These are phyloP conservation scores for Tolmerus cingulatus DNA, from an alignment of 2,888 invertebrate species.

Conservation along the genomic window DNA sequence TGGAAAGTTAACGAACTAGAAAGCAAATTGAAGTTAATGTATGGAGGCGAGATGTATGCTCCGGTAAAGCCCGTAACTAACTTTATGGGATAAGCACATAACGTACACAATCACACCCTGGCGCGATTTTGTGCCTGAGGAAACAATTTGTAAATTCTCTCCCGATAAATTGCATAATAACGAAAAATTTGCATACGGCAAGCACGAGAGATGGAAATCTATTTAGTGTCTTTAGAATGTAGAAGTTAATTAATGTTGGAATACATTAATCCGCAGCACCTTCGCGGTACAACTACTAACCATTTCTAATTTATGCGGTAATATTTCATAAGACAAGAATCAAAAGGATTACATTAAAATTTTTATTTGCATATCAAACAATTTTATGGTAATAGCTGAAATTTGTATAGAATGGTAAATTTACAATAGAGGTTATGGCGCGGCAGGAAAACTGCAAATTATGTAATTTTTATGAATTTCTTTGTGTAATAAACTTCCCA, in stretches of 20 bases:
- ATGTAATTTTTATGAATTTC: too few relatives aligned
- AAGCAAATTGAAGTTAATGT: conserved; percentile 33
- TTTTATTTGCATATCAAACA: background rate
- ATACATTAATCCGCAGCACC: background rate
- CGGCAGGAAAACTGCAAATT: too few relatives aligned
- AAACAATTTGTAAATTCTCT: background rate
- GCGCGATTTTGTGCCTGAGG: background rate
- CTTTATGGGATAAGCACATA: background rate
- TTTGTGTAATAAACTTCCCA: too few relatives aligned
- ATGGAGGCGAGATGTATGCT: conserved; percentile 6
- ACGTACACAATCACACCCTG: background rate
- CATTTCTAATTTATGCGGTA: background rate
- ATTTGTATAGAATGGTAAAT: background rate
- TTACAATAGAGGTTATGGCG: too few relatives aligned
- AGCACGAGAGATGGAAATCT: background rate
- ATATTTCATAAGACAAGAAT: background rate
- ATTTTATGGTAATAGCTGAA: background rate
- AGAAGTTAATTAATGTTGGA: background rate
- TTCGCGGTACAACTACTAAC: background rate
- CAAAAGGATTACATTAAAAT: background rate
- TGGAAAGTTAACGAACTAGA: conserved; percentile 38
- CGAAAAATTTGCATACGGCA: conserved; percentile 13
- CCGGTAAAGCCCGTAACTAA: background rate
- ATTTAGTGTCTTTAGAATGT: background rate
- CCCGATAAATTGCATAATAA: conserved; percentile 3